Base-by-base conservation (phyloP, 1,140 invertebrate species). In the Coptotermes formosanus region DNA sequence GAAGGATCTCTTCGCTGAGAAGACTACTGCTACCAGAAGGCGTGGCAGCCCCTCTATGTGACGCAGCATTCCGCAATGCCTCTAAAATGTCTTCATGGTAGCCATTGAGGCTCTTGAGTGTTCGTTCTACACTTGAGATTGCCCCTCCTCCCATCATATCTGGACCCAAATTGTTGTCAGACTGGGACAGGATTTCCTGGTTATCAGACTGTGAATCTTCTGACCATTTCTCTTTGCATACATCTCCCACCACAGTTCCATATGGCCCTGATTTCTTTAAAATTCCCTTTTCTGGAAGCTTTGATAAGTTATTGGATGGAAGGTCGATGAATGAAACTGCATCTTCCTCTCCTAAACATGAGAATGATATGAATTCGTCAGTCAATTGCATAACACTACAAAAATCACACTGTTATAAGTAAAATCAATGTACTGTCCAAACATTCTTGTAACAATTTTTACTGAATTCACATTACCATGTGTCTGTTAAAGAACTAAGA, bases 1-100 rank as follows among this genome's bases (percentile, higher is more conserved):
- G 91, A 23, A 95, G 86, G 83, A 93, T 90, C 85, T 95, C 94
- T 87, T 95, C 93, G 86, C 93, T 93, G 16, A 94, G 89, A 9
- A 93, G 88, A 85, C 92, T 91, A 83, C 92, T 93, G 87, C 93
- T 94, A 64, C 93, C 93, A 32, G 94, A 93, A 21, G 94, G 93
- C 16, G 93, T 93, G 14, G 92, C 91, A 83, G 90, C 85, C 82
- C 94, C 94, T 12, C 95, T 93, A 88, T 96, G 95, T 4, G 92
- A 93, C 25, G 96, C 96, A 2, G 96, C 97, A 86, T 94, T 96
- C 82, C 96, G 94, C 88, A 98, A 89, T 19, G 96, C 97, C 89
- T 97, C 96, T 82, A 98, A 92, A 88, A 98, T 96, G 88, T 97
- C 96, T 88, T 98, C 97, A 89, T 98, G 97, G 90, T 98, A 98